Base-by-base conservation (phyloP, 2,888 invertebrate species). In the Bombylius major region DNA sequence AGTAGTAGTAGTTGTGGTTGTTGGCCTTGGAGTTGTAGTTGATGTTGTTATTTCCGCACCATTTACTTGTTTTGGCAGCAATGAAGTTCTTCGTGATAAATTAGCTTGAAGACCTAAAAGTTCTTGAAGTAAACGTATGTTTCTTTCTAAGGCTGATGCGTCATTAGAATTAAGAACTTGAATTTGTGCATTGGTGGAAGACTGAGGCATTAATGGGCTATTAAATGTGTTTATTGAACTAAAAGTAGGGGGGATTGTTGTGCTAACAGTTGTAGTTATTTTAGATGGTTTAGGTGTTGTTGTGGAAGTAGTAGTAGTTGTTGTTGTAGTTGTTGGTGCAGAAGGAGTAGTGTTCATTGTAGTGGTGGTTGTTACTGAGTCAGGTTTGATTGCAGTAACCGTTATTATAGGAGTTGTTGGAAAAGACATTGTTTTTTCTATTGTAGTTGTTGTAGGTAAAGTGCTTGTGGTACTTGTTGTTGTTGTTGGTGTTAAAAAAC, bases 1-100 rank as follows among this genome's bases (percentile, higher is more conserved):
- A 8, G 67, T 59, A 34, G 62, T 56, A 12, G 63, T 64, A 14
- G 62, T 66, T 31, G 67, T 64, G 12, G 62, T 57, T 57, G 64
- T 62, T 52, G 65, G 65, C 31, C 64, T 64, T 12, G 65, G 62
- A 14, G 62, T 58, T 7, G 39, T 42, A 6, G 59, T 54, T 31
- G 56, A 51, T 12, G 63, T 60, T 50, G 58, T 61, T n/a, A 54
- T 55, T n/a, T 50, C 11, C n/a, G 45, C 23, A 14, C 56, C 54
- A 11, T 58, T 50, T 6, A 55, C 39, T 62, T 31, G 63, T 61
- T 46, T 49, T 12, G 54, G 36, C 1, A 14, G 12, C 13, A 11
- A 11, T 8, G 47, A 12, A 8, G 50, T 36, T 32, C 39, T 12
- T 7, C 47, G 47, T 34, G 51, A 52, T 32, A 59, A 42, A 39